Base-by-base conservation (phyloP, 2,888 invertebrate genomes). In the Gisinianus flammeolus region DNA sequence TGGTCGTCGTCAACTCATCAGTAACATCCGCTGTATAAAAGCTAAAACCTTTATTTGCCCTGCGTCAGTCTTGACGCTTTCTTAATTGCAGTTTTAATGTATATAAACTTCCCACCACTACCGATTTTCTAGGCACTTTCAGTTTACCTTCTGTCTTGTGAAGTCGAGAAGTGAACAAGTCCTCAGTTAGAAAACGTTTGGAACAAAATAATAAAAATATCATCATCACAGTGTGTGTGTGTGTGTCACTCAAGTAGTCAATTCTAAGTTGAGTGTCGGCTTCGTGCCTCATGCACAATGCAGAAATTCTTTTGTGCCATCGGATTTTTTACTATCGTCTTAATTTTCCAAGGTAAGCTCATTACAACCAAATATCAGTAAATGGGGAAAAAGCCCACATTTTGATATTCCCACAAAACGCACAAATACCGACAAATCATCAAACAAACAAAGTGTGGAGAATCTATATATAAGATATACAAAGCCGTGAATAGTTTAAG, bases 291-390 rank as follows among this genome's bases (percentile, higher is more conserved):
- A 24, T 64, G 77, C 67, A 81, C 66, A 78, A 81, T 81, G 81
- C 72, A 75, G 76, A 78, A 74, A 76, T 74, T 80, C 68, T 56
- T 62, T 68, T 79, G 80, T 81, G 82, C 80, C 80, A 81, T 79
- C 78, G 80, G 81, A 81, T 80, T 82, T 62, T 56, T 81, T 58
- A 62, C 66, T 64, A 54, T 79, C 33, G 33, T 79, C 69, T 69
- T 81, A 33, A 52, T 82, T 30, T 54, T 82, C 19, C 80, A 82
- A 82, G 82, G 82, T 82, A 79, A 67, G 77, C 24, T 8, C 22
- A 62, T 24, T 3, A 22, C 24, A 12, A 26, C 62, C 62, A 62
- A 62, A 56, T 5, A 56, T n/a, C 8, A 6, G 19, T 16, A 44
- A 44, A 4, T 12, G 2, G 6, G 6, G 8, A 6, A 44, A 44